Evolutionary conservation across 2,797 vertebrate species (phyloP), one percentile per base, ranked within the genome.

Genomic region (Pseudomugil tenellus): DNA sequence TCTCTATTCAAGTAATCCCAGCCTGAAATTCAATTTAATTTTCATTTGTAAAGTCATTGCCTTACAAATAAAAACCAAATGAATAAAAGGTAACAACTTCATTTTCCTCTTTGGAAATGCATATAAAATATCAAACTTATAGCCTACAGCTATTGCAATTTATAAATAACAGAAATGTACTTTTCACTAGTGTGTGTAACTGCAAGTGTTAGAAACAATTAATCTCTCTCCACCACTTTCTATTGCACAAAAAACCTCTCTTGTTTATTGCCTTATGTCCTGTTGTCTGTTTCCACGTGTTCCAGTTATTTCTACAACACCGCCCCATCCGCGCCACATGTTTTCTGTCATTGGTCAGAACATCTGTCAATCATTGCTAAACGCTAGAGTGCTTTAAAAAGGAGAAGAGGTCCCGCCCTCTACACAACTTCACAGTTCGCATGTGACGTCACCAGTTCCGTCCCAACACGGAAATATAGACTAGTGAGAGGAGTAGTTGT

Each of bases 391-490:
- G 41, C 41, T 43, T 43, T 43, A 43, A 43, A 43, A n/a, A 7
- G 0, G 34, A 54, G 1, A 3, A 11, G 4, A 0, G 0, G 19
- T 3, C 48, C 48, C 35, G 41, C 87, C 77, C 49, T 23, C 51
- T 19, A 6, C 12, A 0, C 16, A 5, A 19, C 62, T 65, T 80
- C 64, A 80, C 77, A 75, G 78, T 25, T 57, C 0, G 11, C 7
- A 25, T 28, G 11, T 75, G 79, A 85, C 87, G 82, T 88, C 88
- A 90, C 73, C 10, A 72, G 79, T 84, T 91, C 88, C 86, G 88
- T 88, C 90, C 86, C 86, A 92, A 92, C 92, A 88, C 93, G 94
- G 94, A 95, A 94, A 92, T 79, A 64, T 77, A 70, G 65, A 71
- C 21, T 25, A 58, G 72, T 65, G 72, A 52, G 60, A 48, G 1